These are phyloP conservation scores for Pelobates cultripes DNA, from an alignment of 2,797 vertebrate genomes.

Conservation along the genomic window DNA sequence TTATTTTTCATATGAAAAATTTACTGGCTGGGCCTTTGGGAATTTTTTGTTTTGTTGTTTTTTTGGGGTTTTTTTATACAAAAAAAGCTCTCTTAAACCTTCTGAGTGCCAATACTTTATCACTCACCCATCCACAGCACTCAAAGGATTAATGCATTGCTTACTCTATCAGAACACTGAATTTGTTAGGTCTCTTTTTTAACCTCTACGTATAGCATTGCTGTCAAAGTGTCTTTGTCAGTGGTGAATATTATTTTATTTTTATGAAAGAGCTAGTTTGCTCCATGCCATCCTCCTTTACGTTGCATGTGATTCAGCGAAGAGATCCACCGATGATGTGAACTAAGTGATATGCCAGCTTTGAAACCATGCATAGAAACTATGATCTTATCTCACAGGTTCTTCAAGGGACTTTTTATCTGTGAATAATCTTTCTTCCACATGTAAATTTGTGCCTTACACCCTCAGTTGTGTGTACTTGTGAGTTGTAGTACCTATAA, in stretches of 20 bases:
- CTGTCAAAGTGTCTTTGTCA: slow-evolving; percentile 78
- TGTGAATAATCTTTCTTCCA: slow-evolving; percentile 91
- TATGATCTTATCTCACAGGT: slow-evolving; percentile 74
- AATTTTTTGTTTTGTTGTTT: slow-evolving; percentile 15
- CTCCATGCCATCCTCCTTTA: slow-evolving; percentile 82
- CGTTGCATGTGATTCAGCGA: slow-evolving; percentile 86
- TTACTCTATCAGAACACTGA: slow-evolving; percentile 59
- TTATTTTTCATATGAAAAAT: slow-evolving; percentile 86
- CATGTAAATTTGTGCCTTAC: slow-evolving; percentile 99
- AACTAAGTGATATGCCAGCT: slow-evolving; percentile 74
- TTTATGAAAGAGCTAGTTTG: slow-evolving; percentile 80
- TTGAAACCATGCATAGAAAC: slow-evolving; percentile 72
- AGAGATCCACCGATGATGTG: slow-evolving; percentile 74
- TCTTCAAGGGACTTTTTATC: slow-evolving; percentile 74
- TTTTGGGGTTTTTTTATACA: slow-evolving; percentile 64
- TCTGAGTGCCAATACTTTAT: not conserved
- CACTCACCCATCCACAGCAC: not conserved
- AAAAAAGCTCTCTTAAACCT: slow-evolving; percentile 61
- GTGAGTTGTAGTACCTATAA: slow-evolving; percentile 82
- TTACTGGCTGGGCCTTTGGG: slow-evolving; percentile 70
- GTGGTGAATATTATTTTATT: slow-evolving; percentile 70
- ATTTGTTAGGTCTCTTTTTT: slow-evolving; percentile 66
- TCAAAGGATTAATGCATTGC: slow-evolving; percentile 52
- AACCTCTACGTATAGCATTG: slow-evolving; percentile 69
- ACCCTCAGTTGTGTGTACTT: slow-evolving; percentile 94